These are phyloP conservation scores for Hassar affinis DNA, from an alignment of 2,113 vertebrate genomes.

Conservation along the genomic window DNA sequence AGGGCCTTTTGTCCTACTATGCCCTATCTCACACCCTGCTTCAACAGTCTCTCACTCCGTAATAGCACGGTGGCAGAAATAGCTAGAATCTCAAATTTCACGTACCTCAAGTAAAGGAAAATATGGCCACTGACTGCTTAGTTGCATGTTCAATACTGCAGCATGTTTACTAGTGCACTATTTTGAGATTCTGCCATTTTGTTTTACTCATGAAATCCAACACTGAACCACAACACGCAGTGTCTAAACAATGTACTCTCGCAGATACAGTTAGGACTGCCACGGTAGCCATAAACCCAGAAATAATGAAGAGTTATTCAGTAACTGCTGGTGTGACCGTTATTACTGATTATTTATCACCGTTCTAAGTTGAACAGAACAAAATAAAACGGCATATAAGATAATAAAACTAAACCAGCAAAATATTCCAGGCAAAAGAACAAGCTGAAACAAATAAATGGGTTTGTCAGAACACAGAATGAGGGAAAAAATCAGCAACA, in stretches of 20 bases:
- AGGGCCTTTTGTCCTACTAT: slow-evolving; percentile 13
- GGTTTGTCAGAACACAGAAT: not conserved
- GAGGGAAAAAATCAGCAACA: not conserved
- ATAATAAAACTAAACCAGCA: not conserved
- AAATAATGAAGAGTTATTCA: not conserved
- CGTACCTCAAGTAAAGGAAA: not conserved
- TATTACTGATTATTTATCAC: not conserved
- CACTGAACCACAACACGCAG: not conserved
- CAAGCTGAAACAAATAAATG: not conserved
- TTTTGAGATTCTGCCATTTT: not conserved
- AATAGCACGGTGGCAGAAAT: not conserved
- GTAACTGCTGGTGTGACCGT: not conserved
- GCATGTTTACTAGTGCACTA: not conserved
- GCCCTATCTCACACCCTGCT: slow-evolving; percentile 10
- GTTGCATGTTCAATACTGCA: not conserved
- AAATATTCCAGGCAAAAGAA: not conserved
- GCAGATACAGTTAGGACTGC: not conserved
- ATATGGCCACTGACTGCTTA: not conserved
- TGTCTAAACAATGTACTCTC: not conserved
- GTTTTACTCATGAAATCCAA: not conserved
- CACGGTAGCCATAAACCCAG: no score
- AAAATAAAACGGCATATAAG: not conserved
- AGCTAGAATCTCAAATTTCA: slow-evolving; percentile 20
- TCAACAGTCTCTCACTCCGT: not conserved
- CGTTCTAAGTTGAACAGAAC: not conserved